These are phyloP conservation scores for Scaptomyza polygonia DNA, from an alignment of 2,888 invertebrate genomes.

Conservation along the genomic window DNA sequence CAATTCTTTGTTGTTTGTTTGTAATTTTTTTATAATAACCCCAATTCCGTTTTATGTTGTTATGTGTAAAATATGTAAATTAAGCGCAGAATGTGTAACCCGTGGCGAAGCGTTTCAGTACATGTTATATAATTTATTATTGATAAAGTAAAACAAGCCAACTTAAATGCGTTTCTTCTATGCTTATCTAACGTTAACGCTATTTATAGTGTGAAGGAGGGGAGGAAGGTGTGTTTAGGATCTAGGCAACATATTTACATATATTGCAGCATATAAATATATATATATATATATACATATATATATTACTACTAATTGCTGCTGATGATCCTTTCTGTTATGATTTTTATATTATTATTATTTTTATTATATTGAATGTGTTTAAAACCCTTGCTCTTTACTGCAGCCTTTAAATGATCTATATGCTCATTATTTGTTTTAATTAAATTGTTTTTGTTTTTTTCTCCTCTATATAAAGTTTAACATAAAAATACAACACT, in stretches of 20 bases:
- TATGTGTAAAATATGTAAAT: constrained; percentile 54
- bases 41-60: constrained; percentile 58
- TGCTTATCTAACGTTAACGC: constrained; percentile 53
- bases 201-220: constrained; percentile 12
- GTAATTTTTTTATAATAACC: constrained; percentile 10
- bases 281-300: not conserved
- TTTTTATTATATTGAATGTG: constrained; percentile 24
- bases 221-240: not conserved
- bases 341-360: constrained; percentile 7
- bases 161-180: constrained; percentile 72
- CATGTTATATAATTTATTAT: constrained; percentile 79
- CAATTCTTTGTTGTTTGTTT: constrained; percentile 32
- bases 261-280: no score
- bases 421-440: constrained; percentile 22
- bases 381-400: constrained; percentile 35
- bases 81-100: constrained; percentile 58
- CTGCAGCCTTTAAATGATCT: constrained; percentile 31
- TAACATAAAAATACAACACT: constrained; percentile 53
- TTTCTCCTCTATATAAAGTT: constrained; percentile 33
- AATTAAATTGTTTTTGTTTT: constrained; percentile 7
- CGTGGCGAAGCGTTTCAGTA: constrained; percentile 64
- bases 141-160: constrained; percentile 78
- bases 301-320: constrained; percentile 33
- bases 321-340: constrained; percentile 23
- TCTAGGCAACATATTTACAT: constrained; percentile 27